Conservation (phyloP, 1,140 invertebrate species). For the Radopholus similis region DNA sequence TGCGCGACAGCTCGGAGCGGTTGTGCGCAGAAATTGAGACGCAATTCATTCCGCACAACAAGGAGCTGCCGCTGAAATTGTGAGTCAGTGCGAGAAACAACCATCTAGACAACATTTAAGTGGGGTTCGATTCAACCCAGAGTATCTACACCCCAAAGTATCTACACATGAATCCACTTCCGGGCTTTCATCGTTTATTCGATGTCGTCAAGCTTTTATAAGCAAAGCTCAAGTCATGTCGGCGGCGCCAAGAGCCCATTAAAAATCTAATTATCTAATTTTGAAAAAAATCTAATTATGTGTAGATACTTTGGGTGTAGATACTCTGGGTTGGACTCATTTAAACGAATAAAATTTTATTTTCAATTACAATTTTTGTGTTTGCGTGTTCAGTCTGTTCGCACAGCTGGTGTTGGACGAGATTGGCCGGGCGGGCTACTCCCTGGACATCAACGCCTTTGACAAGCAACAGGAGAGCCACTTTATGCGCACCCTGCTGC, state of each 20-base stretch:
- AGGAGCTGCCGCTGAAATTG: constrained; percentile 7
- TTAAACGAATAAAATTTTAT: neutral
- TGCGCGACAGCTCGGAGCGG: neutral
- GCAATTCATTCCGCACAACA: neutral
- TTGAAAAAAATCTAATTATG: neutral
- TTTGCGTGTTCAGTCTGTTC: constrained; percentile 3
- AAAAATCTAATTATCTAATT: neutral
- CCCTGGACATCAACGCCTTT: constrained; percentile 19
- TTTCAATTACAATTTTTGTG: neutral
- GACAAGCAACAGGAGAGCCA: neutral
- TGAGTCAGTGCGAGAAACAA: too few relatives aligned
- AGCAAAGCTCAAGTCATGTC: too few relatives aligned
- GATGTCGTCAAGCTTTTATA: too few relatives aligned
- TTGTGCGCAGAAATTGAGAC: neutral
- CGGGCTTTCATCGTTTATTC: too few relatives aligned
- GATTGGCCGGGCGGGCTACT: constrained; percentile 23
- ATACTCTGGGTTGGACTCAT: neutral
- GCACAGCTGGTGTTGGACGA: constrained; percentile 17
- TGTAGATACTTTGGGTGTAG: neutral
- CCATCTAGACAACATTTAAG: too few relatives aligned
- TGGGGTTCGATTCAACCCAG: too few relatives aligned
- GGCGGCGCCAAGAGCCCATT: too few relatives aligned
- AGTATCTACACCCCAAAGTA: too few relatives aligned
- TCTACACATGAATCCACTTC: too few relatives aligned
- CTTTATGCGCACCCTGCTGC: neutral